Conservation (phyloP, 2,888 invertebrate species). For the Ypsolopha scabrella region DNA sequence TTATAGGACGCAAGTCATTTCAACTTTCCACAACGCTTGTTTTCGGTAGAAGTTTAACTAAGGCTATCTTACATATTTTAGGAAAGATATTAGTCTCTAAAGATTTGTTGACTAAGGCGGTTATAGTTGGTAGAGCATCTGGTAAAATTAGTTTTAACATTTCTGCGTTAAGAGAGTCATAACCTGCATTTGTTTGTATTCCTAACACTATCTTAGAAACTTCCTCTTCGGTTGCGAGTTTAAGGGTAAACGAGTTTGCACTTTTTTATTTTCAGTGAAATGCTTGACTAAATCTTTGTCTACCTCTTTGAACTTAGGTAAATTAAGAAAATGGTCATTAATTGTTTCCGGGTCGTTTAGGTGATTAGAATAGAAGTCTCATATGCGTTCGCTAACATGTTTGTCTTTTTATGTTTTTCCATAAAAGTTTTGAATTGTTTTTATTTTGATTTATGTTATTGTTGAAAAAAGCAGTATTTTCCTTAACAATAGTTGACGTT, state of each 20-base stretch:
- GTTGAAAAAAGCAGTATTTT: neutral
- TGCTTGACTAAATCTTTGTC: neutral
- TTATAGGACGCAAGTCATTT: neutral
- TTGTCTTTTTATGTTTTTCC: neutral
- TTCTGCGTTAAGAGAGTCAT: no score
- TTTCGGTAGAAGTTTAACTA: neutral
- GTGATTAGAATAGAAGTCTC: neutral
- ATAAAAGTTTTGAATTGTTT: neutral
- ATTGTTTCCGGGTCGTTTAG: neutral
- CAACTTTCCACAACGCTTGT: neutral
- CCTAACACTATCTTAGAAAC: neutral
- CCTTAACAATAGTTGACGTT: neutral
- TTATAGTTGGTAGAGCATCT: neutral
- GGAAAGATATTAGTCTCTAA: neutral
- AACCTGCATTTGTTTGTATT: neutral
- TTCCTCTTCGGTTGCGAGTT: neutral
- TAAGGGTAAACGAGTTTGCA: neutral
- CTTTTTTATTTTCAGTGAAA: neutral
- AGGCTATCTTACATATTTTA: no score
- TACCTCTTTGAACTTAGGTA: neutral
- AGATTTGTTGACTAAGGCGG: neutral
- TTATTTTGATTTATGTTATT: neutral
- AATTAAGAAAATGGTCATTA: neutral
- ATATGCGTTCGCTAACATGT: neutral
- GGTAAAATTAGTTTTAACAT: no score